phyloP scores from a whole-genome alignment of 1,140 invertebrate genomes.

The Drosophila insularis region DNA sequence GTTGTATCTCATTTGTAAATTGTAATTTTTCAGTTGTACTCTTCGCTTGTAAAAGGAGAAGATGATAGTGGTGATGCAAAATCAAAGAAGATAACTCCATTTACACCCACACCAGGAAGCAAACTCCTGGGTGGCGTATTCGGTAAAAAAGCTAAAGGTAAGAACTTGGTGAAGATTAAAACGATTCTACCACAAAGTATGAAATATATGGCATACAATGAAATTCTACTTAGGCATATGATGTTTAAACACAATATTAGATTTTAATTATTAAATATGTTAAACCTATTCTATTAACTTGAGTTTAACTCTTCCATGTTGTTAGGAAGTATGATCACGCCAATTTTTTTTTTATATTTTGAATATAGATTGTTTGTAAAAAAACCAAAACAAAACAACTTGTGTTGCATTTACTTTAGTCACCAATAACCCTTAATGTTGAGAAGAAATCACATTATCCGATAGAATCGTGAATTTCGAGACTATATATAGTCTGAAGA shows the following conservation, averaged over 20 bases:
- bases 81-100: conserved; percentile 72
- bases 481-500: too few relatives aligned
- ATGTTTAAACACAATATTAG: neutral
- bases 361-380: conserved; percentile 14
- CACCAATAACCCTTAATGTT: too few relatives aligned
- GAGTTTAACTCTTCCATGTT: too few relatives aligned
- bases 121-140: conserved; percentile 76
- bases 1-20: neutral
- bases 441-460: too few relatives aligned
- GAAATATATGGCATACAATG: neutral
- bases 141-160: conserved; percentile 78
- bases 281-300: conserved; percentile 27
- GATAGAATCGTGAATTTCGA: too few relatives aligned
- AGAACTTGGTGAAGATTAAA: neutral
- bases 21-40: conserved; percentile 54
- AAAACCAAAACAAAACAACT: neutral
- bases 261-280: conserved; percentile 23
- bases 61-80: conserved; percentile 35
- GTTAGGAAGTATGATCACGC: neutral
- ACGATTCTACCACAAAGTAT: neutral
- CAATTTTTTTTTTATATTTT: conserved; percentile 19
- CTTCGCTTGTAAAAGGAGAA: conserved; percentile 43
- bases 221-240: neutral
- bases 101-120: conserved; percentile 74
- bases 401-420: too few relatives aligned